These are phyloP conservation scores for Emmelina monodactyla DNA, from an alignment of 2,888 invertebrate species.

Conservation along the genomic window DNA sequence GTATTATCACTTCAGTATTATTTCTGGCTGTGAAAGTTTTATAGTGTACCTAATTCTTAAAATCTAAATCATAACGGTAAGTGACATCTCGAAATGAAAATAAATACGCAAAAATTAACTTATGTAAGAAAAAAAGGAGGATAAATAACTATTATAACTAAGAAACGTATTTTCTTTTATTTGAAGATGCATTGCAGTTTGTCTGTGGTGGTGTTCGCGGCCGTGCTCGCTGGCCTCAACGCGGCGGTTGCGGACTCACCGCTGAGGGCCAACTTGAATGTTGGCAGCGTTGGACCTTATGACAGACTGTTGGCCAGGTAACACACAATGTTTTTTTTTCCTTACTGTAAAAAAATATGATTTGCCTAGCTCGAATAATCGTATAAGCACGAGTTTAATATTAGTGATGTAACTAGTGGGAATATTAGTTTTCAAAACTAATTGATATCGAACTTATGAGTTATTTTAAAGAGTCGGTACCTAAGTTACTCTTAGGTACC, in stretches of 20 bases:
- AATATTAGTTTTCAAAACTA: neutral
- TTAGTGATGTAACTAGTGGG: neutral
- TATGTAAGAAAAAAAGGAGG: too few relatives aligned
- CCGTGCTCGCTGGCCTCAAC: slow-evolving; percentile 14
- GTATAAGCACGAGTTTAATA: neutral
- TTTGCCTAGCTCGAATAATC: neutral
- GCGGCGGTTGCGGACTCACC: slow-evolving; percentile 18
- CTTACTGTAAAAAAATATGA: too few relatives aligned
- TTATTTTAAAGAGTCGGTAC: neutral
- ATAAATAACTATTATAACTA: too few relatives aligned
- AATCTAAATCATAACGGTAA: too few relatives aligned
- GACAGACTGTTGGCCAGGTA: slow-evolving; percentile 30
- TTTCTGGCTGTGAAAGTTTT: too few relatives aligned
- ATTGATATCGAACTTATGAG: neutral
- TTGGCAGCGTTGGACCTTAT: slow-evolving; percentile 21
- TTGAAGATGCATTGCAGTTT: slow-evolving; percentile 7
- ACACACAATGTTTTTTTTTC: neutral
- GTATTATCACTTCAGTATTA: too few relatives aligned
- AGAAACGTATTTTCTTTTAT: too few relatives aligned
- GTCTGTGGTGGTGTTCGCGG: slow-evolving; percentile 17
- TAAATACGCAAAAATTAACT: too few relatives aligned
- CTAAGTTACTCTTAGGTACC: too few relatives aligned
- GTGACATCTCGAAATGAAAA: too few relatives aligned
- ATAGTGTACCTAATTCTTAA: too few relatives aligned
- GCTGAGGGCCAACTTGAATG: slow-evolving; percentile 22